A percentile compares a stretch with the other conserved stretches of the same genome.
These are phyloP conservation scores for Leptogaster cylindrica DNA, from an alignment of 2,888 invertebrate species.

Conservation along the genomic window DNA sequence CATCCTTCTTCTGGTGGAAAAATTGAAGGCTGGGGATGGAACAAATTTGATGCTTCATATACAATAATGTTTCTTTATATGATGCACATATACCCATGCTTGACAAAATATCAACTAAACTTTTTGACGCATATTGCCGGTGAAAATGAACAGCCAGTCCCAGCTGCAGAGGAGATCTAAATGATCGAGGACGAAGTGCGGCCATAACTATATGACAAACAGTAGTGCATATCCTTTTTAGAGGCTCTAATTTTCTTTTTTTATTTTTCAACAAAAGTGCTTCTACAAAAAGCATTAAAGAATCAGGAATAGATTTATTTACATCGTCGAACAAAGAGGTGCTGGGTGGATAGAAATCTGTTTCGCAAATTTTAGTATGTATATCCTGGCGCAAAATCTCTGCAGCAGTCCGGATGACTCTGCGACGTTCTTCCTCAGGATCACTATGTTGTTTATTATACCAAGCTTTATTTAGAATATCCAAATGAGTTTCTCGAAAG, in stretches of 20 bases:
- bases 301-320: background rate
- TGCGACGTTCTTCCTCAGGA: background rate
- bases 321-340: background rate
- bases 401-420: background rate
- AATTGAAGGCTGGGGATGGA: background rate
- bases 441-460: background rate
- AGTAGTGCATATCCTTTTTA: no score
- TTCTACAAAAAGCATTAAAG: background rate
- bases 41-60: background rate
- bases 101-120: background rate
- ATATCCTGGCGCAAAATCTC: background rate
- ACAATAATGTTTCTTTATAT: background rate
- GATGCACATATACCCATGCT: background rate
- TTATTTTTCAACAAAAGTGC: background rate
- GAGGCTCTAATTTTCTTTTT: background rate
- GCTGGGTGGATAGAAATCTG: no score
- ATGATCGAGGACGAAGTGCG: background rate
- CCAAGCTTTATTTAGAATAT: background rate
- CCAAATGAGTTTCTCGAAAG: background rate
- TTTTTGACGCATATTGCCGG: background rate
- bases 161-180: background rate
- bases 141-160: background rate
- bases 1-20: background rate
- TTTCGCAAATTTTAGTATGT: background rate
- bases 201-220: background rate